Base-by-base conservation (phyloP, 2,797 vertebrate genomes). In the Falco rusticolus region DNA sequence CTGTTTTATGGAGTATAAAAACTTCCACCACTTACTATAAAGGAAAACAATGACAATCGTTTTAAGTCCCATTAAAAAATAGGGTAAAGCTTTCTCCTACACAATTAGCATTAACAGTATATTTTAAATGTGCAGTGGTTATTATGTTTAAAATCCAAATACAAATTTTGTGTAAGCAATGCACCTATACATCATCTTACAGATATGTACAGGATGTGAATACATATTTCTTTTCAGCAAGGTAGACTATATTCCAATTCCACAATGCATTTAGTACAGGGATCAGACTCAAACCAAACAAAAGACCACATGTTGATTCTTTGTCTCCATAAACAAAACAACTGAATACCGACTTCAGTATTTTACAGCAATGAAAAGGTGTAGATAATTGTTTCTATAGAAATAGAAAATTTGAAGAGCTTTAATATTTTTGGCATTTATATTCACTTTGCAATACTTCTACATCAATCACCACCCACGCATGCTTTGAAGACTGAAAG, bases 391-490 rank as follows among this genome's bases (percentile, higher is more conserved):
- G 95, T 92, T 89, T 80, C 91, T 92, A 78, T 24, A 92, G 85
- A 83, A 92, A 72, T 29, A 50, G 60, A 85, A 61, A 80, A 90
- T 68, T 54, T 53, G 15, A 87, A 84, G 33, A 87, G 76, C 65
- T 96, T 89, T 78, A 96, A 70, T 79, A 90, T 90, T 96, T 94
- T 93, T 91, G 54, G 76, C 89, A 84, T 60, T 88, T 74, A 86
- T 64, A 85, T 74, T 84, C 88, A 45, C 48, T 89, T 86, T 64
- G 66, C 88, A 88, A 91, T 87, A 31, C 47, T 53, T 96, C 92
- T 94, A 74, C 92, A 94, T 96, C 92, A 89, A 75, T 97, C 91
- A 95, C 74, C 79, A 88, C 96, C 94, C 91, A 96, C 95, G 2
- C 18, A 8, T 9, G 69, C 92, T 95, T 94, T 96, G 85, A 97